Evolutionary conservation across 2,888 invertebrate genomes (phyloP), one percentile per base, ranked within the genome.

Genomic region (Drosophila lacicola): DNA sequence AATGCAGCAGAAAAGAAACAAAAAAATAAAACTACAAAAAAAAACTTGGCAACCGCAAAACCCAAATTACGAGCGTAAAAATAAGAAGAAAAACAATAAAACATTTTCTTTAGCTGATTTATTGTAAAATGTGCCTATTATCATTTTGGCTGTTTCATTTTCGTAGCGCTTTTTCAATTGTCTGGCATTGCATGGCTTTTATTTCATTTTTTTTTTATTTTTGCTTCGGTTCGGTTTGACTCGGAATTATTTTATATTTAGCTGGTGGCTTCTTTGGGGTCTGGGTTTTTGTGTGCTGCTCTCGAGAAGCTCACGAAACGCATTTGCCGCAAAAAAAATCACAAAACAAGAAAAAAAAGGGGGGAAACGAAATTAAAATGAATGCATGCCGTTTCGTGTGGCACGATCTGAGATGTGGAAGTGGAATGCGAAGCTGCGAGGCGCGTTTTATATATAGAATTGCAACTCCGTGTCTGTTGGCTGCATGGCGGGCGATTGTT

Each of bases 231-330:
- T 62, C 41, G 39, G 56, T 46, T 80, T 63, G 82, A 71, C 70
- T 78, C 61, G 64, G 74, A 67, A 87, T 84, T 36, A 84, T 85
- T 82, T 85, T 82, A 88, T 76, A 86, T 82, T 82, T 82, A 86
- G 88, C 87, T 70, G 76, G 62, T 80, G 72, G 63, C 63, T 64
- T 62, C 85, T 79, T 79, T 63, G 51, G 58, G 49, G 39, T 44
- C 54, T 57, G 58, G 25, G 36, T 49, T 61, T 74, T 68, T 72
- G 54, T 37, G 47, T 50, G 55, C 57, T 73, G 71, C 61, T 74
- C 46, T 56, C 51, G 67, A 55, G 56, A 57, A 70, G 56, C 77
- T 50, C 60, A 75, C 75, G 57, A 76, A 75, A 78, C 56, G 64
- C 61, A 74, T 57, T 46, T 39, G 56, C 54, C 36, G 45, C 57